Evolutionary conservation across 1,140 invertebrate genomes (phyloP), one percentile per base, ranked within the genome.

Genomic region (Philopotamus ludificatus): DNA sequence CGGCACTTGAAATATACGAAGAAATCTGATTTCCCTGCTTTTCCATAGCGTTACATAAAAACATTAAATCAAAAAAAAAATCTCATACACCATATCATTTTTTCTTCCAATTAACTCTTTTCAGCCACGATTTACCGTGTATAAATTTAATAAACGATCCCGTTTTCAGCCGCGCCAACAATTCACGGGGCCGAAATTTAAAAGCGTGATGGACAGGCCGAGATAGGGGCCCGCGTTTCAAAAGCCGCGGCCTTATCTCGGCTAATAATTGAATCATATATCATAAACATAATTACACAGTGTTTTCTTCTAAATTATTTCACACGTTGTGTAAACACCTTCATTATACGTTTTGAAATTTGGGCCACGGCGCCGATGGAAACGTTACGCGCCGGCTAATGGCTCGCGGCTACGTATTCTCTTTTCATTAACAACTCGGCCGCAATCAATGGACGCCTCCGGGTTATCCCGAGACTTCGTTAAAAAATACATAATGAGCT

Each of bases 281-380:
- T 65, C 63, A 65, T 59, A 65, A 28, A 45, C 25, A 51, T 60
- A 65, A 65, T 65, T 65, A 60, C 51, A 47, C 20, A n/a, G 12
- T 25, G 20, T 64, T 18, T 65, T 59, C 54, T 47, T 58, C 53
- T 59, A 28, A 65, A 60, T 65, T 65, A 65, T 65, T 65, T 65
- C 55, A 65, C 63, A 57, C 63, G 49, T 65, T 65, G 55, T 60
- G 55, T 65, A 65, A 65, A 65, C 63, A 65, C 42, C 45, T 65
- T 65, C 59, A 65, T 65, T 65, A 65, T 59, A 42, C 54, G n/a
- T 22, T 44, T 49, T 21, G 59, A 49, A 61, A 53, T 23, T 23
- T 53, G 15, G 50, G 50, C 12, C 50, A 23, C 3, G 50, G 16
- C 50, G 12, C 15, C 12, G 28, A 47, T 47, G 44, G 18, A 47